Base-by-base conservation (phyloP, 1,140 invertebrate genomes). In the Drosophila pachea region DNA sequence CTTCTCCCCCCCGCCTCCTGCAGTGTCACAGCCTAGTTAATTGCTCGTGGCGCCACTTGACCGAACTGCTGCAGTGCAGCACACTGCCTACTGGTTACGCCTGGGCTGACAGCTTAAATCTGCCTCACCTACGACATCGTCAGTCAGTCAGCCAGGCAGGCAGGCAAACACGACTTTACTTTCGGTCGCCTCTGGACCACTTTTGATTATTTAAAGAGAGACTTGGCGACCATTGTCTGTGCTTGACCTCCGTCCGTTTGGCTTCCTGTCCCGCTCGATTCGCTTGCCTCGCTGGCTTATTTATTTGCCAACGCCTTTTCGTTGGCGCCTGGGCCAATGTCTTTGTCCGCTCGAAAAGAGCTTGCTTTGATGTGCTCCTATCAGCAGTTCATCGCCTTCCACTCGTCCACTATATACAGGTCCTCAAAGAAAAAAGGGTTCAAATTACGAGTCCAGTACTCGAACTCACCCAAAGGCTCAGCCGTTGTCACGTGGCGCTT, bases 41-140 rank as follows among this genome's bases (percentile, higher is more conserved):
- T 83, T 83, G 79, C 79, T 83, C 73, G 67, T 84, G 79, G 79
- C 79, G 73, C 68, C 79, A 83, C 79, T 83, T 83, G 79, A 83
- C 79, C 79, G 79, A 79, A 66, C 81, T 84, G 71, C 73, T 47
- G 66, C 69, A 53, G 47, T 63, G 60, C 76, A 58, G 64, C 60
- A 54, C 32, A 54, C 69, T 48, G 48, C 32, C 48, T 49, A 12
- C 47, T 54, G 35, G 49, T 63, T 60, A 42, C 63, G 58, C 33
- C 52, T 73, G 42, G 69, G 73, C 43, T 74, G 78, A 73, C 78
- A 82, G 72, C 78, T 78, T 78, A 74, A 83, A 82, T 68, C 70
- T 66, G 43, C 62, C 48, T 35, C 66, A 68, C 42, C 49, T 63
- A 63, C 60, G 40, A 53, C 50, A 47, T n/a, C 31, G 22, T 22